phyloP scores from a whole-genome alignment of 2,113 vertebrate species.

The Chaetodon auriga region DNA sequence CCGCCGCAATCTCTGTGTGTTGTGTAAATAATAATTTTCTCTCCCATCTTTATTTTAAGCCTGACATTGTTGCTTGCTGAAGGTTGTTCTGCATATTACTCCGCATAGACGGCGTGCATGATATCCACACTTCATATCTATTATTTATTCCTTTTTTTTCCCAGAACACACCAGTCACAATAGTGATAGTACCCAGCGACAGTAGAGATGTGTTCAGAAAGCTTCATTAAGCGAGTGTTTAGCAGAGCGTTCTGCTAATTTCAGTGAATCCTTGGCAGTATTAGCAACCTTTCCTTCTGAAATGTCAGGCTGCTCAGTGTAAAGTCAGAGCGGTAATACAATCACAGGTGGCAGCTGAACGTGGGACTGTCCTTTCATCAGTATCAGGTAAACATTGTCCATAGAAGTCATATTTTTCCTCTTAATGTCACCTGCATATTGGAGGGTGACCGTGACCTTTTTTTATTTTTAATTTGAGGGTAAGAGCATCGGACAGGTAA shows the following conservation, averaged over 20 bases:
- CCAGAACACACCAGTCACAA: not conserved
- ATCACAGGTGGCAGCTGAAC: conserved; percentile 54
- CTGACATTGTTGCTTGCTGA: conserved; percentile 51
- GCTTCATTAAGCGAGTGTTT: conserved; percentile 21
- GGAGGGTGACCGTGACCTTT: not conserved
- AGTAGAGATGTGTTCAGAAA: conserved; percentile 13
- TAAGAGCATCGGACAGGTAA: not conserved
- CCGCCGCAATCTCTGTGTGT: conserved; percentile 22
- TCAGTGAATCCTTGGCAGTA: conserved; percentile 23
- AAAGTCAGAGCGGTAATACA: conserved; percentile 59
- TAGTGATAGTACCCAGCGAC: not conserved
- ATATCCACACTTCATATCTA: conserved; percentile 13
- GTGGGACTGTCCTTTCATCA: conserved; percentile 45
- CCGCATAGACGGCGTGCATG: not conserved
- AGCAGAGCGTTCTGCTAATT: too few relatives aligned
- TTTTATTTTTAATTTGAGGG: not conserved
- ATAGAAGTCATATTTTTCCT: conserved; percentile 28
- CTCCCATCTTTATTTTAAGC: conserved; percentile 32
- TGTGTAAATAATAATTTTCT: conserved; percentile 69
- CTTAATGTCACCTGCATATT: not conserved
- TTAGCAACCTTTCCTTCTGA: conserved; percentile 62
- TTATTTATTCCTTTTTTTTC: conserved; percentile 5
- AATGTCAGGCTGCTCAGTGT: conserved; percentile 67
- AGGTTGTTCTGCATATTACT: conserved; percentile 17
- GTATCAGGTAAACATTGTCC: conserved; percentile 49